Base-by-base conservation (phyloP, 2,113 vertebrate species). In the Telmatochromis sp. region DNA sequence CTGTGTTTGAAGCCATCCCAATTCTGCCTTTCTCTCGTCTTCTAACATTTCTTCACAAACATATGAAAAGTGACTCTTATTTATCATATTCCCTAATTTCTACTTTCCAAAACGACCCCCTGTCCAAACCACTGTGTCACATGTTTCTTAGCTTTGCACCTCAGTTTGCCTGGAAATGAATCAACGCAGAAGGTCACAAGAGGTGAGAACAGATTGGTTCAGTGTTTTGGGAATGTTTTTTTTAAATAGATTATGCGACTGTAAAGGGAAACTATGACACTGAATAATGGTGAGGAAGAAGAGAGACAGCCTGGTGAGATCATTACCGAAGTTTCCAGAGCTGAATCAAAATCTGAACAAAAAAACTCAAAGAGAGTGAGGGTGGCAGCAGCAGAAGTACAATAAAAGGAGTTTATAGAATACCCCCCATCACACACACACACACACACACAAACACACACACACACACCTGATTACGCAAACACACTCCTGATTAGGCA, bases 401-500 rank as follows among this genome's bases (percentile, higher is more conserved):
- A 55, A 57, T 11, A 5, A 23, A 65, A 84, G 70, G 33, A 80
- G 47, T 82, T 28, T 19, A 54, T 8, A 45, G n/a, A 81, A 60
- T 14, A 8, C 31, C 9, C 6, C 10, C 3, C 2, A 21, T 7
- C 45, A 5, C 14, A 10, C 49, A 53, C 51, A 11, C 19, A 47
- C 45, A 58, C 57, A 60, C 57, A 60, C 28, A 33, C 3, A 17
- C 2, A 6, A 3, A 31, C 1, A 33, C 5, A 19, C 33, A n/a
- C 10, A 21, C 60, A 13, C 19, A 15, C 35, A 42, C 37, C 81
- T 88, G 88, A 91, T 90, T 90, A 87, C 54, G 9, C 84, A 88
- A 84, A 88, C 87, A 73, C 83, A 82, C 86, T 88, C 75, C 89
- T 92, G 89, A 93, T 94, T 92, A 94, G 86, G 75, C 68, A 4